Percentiles rank a stretch among this genome's conserved stretches.
Conservation (phyloP, 2,113 vertebrate genomes). For the Catagonus wagneri region DNA sequence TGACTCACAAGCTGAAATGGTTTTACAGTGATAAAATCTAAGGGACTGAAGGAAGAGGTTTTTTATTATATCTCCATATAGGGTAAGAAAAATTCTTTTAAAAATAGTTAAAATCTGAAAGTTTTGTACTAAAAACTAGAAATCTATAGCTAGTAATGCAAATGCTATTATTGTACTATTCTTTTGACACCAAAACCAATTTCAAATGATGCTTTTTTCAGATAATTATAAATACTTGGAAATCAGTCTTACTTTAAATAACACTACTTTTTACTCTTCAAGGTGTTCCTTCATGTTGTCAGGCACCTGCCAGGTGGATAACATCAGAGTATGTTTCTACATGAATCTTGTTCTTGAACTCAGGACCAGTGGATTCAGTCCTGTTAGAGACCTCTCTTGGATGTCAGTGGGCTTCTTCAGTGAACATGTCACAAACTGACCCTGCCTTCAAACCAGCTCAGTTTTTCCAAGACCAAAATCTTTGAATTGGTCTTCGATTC, state of each 20-base stretch:
- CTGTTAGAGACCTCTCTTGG: too few species aligned
- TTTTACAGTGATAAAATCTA: background rate
- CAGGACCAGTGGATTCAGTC: background rate
- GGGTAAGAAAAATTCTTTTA: background rate
- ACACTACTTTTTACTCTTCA: background rate
- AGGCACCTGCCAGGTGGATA: background rate
- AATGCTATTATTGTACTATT: background rate
- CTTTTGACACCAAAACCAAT: background rate
- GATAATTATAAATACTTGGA: background rate
- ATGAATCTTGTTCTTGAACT: background rate
- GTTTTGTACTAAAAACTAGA: background rate
- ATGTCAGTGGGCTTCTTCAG: background rate
- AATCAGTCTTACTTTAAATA: background rate
- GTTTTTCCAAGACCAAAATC: background rate
- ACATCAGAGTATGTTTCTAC: too few species aligned
- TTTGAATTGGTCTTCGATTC: background rate
- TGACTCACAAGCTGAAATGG: background rate
- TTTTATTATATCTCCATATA: background rate
- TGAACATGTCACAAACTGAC: background rate
- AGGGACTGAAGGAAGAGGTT: background rate
- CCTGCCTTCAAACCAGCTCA: background rate
- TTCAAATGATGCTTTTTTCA: slow-evolving; percentile 2
- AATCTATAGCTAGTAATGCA: background rate
- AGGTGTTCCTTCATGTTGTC: background rate
- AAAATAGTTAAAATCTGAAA: background rate